Evolutionary conservation across 1,140 invertebrate genomes (phyloP).

Genomic region (Drosophila prosaltans): DNA sequence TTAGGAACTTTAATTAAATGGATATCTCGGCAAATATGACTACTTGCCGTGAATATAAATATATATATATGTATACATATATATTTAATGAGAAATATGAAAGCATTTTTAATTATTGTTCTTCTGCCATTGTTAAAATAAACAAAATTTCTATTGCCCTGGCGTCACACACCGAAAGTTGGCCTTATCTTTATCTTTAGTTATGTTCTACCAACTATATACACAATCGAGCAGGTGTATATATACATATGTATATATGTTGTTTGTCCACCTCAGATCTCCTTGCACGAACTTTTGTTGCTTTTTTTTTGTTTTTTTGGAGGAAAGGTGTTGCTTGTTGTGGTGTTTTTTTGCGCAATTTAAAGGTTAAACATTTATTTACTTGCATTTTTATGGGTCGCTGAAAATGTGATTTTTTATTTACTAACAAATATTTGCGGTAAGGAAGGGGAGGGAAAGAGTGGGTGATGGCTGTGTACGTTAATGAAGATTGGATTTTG

Average conservation of each 20-base stretch:
- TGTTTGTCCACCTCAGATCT: conserved; percentile 9
- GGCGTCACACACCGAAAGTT: conserved; percentile 2
- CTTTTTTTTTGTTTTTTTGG: conserved; percentile 10
- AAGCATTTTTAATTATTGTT: conserved; percentile 73
- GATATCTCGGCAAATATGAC: conserved; percentile 51
- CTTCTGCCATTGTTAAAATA: conserved; percentile 49
- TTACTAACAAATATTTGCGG: conserved; percentile 62
- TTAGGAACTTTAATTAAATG: conserved; percentile 71
- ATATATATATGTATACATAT: conserved; percentile 46
- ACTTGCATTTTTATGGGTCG: conserved; percentile 69
- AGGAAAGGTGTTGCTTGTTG: conserved; percentile 60
- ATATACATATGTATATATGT: background rate
- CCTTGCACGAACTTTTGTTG: conserved; percentile 37
- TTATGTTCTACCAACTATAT: background rate
- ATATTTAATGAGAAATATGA: conserved; percentile 58
- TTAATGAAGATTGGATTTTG: conserved; percentile 16
- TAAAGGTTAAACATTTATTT: conserved; percentile 72
- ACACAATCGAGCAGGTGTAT: background rate
- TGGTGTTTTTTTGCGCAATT: conserved; percentile 36
- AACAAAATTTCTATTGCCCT: conserved; percentile 56
- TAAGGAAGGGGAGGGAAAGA: conserved; percentile 9
- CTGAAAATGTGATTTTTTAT: conserved; percentile 67
- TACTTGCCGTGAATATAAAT: background rate
- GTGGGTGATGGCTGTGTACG: background rate
- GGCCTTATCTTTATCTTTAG: background rate